Evolutionary conservation across 2,797 vertebrate species (phyloP).

Genomic region (Poeciliopsis presidionis): DNA sequence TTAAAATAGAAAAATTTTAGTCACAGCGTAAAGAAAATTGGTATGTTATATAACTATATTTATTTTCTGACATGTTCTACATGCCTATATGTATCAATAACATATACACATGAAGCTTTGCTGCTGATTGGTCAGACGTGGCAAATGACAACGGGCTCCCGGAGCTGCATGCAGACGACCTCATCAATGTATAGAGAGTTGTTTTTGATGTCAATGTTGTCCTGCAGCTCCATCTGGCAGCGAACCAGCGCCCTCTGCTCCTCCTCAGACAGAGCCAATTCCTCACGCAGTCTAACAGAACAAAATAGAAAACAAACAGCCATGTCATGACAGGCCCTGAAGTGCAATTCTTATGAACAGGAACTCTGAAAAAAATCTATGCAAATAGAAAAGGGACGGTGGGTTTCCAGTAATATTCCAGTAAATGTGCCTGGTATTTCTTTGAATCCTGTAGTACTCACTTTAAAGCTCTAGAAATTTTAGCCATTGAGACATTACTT

Average conservation of each 20-base stretch:
- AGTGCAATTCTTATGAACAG: background rate
- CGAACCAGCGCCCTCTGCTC: constrained; percentile 81
- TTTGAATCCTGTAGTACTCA: background rate
- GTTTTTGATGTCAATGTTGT: constrained; percentile 86
- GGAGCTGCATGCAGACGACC: constrained; percentile 86
- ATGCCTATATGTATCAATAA: background rate
- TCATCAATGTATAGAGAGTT: constrained; percentile 90
- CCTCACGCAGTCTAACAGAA: constrained; percentile 79
- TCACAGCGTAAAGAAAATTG: background rate
- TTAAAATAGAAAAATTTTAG: background rate
- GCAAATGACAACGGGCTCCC: constrained; percentile 80
- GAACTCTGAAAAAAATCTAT: background rate
- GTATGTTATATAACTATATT: background rate
- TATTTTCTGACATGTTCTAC: background rate
- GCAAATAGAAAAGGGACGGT: background rate
- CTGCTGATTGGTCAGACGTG: constrained; percentile 76
- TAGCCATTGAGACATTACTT: background rate
- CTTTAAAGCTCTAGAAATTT: background rate
- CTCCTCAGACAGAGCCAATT: constrained; percentile 75
- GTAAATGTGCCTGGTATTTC: background rate
- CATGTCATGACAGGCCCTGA: background rate
- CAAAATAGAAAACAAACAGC: background rate
- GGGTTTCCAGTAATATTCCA: background rate
- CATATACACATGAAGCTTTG: background rate
- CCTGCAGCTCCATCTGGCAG: constrained; percentile 86